These are phyloP conservation scores for Xenentodon cancila DNA, from an alignment of 2,797 vertebrate genomes.

Conservation along the genomic window DNA sequence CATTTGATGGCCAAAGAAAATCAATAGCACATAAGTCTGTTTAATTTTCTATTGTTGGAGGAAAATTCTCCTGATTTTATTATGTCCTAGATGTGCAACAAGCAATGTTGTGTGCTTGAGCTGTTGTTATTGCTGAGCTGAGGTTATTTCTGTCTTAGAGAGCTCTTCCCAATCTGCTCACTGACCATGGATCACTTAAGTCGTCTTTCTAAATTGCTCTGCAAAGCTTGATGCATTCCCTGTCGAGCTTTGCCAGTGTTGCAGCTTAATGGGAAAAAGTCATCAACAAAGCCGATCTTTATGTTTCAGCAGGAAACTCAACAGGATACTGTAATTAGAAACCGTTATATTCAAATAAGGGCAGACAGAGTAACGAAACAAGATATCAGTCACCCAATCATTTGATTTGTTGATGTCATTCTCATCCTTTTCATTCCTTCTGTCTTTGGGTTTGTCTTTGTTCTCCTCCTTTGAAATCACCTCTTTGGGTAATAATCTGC, in stretches of 20 bases:
- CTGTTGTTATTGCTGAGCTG: slow-evolving; percentile 40
- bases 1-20: slow-evolving; percentile 43
- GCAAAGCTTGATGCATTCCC: slow-evolving; percentile 26
- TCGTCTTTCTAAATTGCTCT: slow-evolving; percentile 28
- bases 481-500: slow-evolving; percentile 73
- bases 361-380: slow-evolving; percentile 22
- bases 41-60: slow-evolving; percentile 36
- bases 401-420: slow-evolving; percentile 22
- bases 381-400: slow-evolving; percentile 2
- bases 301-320: background rate
- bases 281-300: slow-evolving; percentile 28
- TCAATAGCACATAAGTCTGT: slow-evolving; percentile 36
- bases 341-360: slow-evolving; percentile 22
- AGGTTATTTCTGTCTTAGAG: slow-evolving; percentile 43
- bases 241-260: slow-evolving; percentile 17
- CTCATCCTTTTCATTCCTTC: background rate
- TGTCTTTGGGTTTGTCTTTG: slow-evolving; percentile 24
- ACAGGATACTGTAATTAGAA: slow-evolving; percentile 18
- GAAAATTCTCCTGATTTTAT: slow-evolving; percentile 35
- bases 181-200: slow-evolving; percentile 38
- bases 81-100: slow-evolving; percentile 18
- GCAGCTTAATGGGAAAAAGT: slow-evolving; percentile 33
- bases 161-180: slow-evolving; percentile 38
- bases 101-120: slow-evolving; percentile 28
- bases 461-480: slow-evolving; percentile 62